Evolutionary conservation across 2,797 vertebrate genomes (phyloP).

Genomic region (Rhinogobio ventralis): DNA sequence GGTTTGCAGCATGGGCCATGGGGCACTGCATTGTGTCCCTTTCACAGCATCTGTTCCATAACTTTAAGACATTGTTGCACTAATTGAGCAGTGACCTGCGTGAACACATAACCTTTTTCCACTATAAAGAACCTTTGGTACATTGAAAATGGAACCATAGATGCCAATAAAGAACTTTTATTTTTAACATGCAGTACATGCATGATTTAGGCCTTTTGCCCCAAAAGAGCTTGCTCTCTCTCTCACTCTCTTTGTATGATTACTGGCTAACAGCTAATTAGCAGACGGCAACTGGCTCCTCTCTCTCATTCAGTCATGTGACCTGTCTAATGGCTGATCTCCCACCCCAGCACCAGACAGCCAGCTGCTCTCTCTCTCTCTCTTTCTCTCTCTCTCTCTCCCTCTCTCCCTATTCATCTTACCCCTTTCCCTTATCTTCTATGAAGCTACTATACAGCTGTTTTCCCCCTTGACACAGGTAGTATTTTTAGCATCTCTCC

Average conservation of each 20-base stretch:
- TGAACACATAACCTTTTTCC: background rate
- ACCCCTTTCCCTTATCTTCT: conserved; percentile 24
- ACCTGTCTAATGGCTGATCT: conserved; percentile 62
- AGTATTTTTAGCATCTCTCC: conserved; percentile 74
- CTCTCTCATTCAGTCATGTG: conserved; percentile 60
- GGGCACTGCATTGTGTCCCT: background rate
- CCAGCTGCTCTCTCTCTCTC: conserved; percentile 59
- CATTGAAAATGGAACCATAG: background rate
- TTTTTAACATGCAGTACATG: background rate
- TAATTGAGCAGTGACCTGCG: background rate
- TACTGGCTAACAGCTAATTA: conserved; percentile 74
- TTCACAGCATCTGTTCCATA: background rate
- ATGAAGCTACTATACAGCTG: conserved; percentile 51
- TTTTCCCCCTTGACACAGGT: conserved; percentile 48
- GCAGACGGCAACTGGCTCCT: conserved; percentile 67
- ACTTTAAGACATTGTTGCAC: background rate
- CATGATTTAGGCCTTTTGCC: background rate
- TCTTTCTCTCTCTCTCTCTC: background rate
- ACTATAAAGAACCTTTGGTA: background rate
- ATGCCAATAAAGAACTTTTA: background rate
- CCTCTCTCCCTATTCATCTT: background rate
- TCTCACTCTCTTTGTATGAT: conserved; percentile 63
- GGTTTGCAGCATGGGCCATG: background rate
- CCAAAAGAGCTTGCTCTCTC: conserved; percentile 13
- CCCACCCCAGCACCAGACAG: conserved; percentile 57